Evolutionary conservation across 35 echinoderm and acorn worm species (phyloP), one percentile per base, ranked within the genome.

Genomic region (Heliocidaris tuberculata): DNA sequence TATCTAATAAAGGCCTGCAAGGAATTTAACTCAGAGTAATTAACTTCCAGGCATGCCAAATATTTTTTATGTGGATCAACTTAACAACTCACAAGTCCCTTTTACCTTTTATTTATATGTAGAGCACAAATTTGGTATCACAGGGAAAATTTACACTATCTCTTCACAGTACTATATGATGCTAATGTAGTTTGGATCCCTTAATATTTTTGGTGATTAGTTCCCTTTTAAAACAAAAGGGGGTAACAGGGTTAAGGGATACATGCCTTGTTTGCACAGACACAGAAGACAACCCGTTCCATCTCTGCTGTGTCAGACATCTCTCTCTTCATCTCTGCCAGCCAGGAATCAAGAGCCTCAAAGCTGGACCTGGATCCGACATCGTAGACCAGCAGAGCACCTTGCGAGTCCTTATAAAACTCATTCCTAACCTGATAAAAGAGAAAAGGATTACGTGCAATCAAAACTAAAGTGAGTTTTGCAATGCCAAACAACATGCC

Each of bases 251-350:
- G 87, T 42, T 89, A 48, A 89, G 87, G 32, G 32, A 13, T 89
- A 16, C 60, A 94, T 95, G 97, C 97, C 96, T 99, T 99, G 95
- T 99, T 99, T 31, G 98, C 98, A 97, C 98, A 99, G 21, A 99
- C 97, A 94, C 96, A 97, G 94, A 99, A 99, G 95, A 99, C 95
- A 48, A 97, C 96, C 91, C 95, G 95, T n/a, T 99, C 98, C 98
- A 99, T 96, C 52, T 99, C 95, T 0, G 60, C 47, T n/a, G 96
- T 61, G 47, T 97, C 96, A 17, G 97, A 95, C 50, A 99, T 97
- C 88, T 97, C 96, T 96, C 95, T 96, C 89, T 96, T 99, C 98
- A 99, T 99, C 86, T 99, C 98, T 31, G 85, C 50, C 59, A 99
- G 90, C 98, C 98, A 99, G 31, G 92, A 85, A 85, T 99, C 97